These are phyloP conservation scores for Zeus faber DNA, from an alignment of 2,113 vertebrate species.

Conservation along the genomic window DNA sequence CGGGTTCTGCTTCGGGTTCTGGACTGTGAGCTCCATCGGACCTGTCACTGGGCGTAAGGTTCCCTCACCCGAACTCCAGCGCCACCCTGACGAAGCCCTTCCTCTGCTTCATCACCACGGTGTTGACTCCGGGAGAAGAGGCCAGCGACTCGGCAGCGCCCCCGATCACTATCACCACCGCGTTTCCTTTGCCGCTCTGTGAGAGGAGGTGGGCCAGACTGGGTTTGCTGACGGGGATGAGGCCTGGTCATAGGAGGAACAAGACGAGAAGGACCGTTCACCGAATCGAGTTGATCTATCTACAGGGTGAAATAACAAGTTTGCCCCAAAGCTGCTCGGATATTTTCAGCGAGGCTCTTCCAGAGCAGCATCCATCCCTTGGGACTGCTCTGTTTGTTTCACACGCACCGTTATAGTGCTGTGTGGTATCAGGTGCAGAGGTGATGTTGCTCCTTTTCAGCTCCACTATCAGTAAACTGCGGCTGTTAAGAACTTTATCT, in stretches of 20 bases:
- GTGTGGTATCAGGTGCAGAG: too few species aligned
- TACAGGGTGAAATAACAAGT: too few species aligned
- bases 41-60: too few species aligned
- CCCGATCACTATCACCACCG: conserved; percentile 76
- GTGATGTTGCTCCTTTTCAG: too few species aligned
- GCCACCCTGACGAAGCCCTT: conserved; percentile 80
- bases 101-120: conserved; percentile 61
- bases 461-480: too few species aligned
- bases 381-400: too few species aligned
- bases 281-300: too few species aligned
- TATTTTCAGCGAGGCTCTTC: too few species aligned
- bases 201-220: conserved; percentile 75
- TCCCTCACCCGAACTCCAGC: conserved; percentile 77
- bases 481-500: too few species aligned
- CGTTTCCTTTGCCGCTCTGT: conserved; percentile 69
- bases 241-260: conserved; percentile 52
- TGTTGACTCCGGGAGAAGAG: conserved; percentile 63
- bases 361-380: too few species aligned
- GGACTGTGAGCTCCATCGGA: not conserved
- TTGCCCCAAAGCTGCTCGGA: too few species aligned
- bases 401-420: too few species aligned
- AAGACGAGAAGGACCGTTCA: not conserved
- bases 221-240: conserved; percentile 67
- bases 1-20: not conserved
- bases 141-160: conserved; percentile 77